These are phyloP conservation scores for Forbesichthys agassizii DNA, from an alignment of 2,113 vertebrate species.

Conservation along the genomic window DNA sequence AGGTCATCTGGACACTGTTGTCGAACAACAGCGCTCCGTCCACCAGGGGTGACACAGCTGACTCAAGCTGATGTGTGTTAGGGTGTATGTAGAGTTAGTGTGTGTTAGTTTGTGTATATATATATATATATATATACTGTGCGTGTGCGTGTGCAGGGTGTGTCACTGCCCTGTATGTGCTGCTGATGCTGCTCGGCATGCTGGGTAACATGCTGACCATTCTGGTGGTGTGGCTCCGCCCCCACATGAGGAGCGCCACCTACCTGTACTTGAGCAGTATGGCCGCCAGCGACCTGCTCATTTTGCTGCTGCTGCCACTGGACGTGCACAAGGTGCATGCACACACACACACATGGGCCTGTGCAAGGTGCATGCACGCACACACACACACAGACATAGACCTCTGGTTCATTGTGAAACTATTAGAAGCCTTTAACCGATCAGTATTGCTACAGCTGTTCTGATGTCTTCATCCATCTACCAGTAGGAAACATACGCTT, in stretches of 20 bases:
- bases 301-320: slow-evolving; percentile 77
- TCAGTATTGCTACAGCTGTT: too few species aligned
- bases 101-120: too few species aligned
- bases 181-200: slow-evolving; percentile 74
- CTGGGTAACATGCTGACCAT: slow-evolving; percentile 78
- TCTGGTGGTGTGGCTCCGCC: slow-evolving; percentile 77
- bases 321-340: slow-evolving; percentile 78
- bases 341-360: neutral
- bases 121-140: too few species aligned
- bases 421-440: too few species aligned
- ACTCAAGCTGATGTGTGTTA: too few species aligned
- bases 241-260: slow-evolving; percentile 78
- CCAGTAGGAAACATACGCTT: too few species aligned
- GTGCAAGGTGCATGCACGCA: neutral
- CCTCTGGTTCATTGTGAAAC: too few species aligned
- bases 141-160: slow-evolving; percentile 32
- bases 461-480: too few species aligned
- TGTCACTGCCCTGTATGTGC: slow-evolving; percentile 72
- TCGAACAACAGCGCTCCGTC: too few species aligned
- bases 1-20: too few species aligned
- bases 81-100: too few species aligned
- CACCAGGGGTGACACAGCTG: too few species aligned
- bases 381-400: neutral
- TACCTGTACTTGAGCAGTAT: slow-evolving; percentile 84
- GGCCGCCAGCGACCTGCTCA: slow-evolving; percentile 78